Percentiles rank a stretch among this genome's conserved stretches.
Conservation (phyloP, 2,797 vertebrate genomes). For the Sebastes wilsoni region DNA sequence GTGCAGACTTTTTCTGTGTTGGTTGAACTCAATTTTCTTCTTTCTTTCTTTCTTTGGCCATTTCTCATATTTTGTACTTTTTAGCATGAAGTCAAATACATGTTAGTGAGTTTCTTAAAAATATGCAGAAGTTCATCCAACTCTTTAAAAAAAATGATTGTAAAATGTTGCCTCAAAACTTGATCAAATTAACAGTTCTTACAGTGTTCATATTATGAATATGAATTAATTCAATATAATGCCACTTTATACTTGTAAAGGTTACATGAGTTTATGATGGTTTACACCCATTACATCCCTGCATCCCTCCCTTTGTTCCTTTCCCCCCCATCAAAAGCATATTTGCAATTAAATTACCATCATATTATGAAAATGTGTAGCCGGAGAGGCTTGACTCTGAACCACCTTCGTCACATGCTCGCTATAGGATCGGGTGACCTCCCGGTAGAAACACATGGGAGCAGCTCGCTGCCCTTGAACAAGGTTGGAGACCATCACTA, state of each 20-base stretch:
- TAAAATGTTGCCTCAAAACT: not conserved
- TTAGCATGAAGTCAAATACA: not conserved
- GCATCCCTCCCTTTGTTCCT: not conserved
- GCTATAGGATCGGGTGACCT: conserved; percentile 38
- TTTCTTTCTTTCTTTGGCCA: too few relatives aligned
- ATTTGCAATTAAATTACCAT: conserved; percentile 4
- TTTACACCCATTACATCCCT: not conserved
- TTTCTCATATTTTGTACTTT: not conserved
- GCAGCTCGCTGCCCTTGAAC: conserved; percentile 60
- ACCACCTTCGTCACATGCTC: conserved; percentile 21
- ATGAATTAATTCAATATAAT: not conserved
- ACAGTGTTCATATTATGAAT: not conserved
- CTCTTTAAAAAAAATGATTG: not conserved
- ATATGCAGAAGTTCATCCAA: not conserved
- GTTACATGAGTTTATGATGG: not conserved
- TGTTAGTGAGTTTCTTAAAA: not conserved
- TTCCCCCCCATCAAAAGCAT: not conserved
- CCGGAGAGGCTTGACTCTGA: not conserved
- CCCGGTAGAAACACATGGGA: conserved; percentile 32
- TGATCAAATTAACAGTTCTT: not conserved
- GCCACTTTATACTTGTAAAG: not conserved
- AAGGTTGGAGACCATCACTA: conserved; percentile 62
- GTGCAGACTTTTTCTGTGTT: not conserved
- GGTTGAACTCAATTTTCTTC: not conserved
- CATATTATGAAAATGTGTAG: not conserved